Evolutionary conservation across 2,113 vertebrate species (phyloP).

Genomic region (Sceloporus tristichus): DNA sequence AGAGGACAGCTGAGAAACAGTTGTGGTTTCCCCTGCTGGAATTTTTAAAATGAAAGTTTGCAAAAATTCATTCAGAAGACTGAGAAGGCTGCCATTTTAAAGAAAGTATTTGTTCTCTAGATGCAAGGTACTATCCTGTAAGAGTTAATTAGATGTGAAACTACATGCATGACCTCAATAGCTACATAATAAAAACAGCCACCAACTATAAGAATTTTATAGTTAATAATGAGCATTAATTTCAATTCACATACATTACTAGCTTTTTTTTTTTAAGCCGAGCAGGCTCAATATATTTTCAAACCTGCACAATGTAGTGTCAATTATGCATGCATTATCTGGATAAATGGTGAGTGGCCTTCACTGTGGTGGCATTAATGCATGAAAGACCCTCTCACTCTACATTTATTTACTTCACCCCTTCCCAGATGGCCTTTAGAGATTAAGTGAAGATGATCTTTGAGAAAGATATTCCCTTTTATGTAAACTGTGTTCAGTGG

Average conservation of each 20-base stretch:
- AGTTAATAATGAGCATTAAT: background rate
- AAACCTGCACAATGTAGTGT: background rate
- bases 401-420: no score
- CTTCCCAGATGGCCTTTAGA: background rate
- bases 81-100: constrained; percentile 68
- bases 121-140: background rate
- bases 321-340: background rate
- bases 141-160: constrained; percentile 23
- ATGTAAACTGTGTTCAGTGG: background rate
- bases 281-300: background rate
- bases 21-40: constrained; percentile 48
- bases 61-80: constrained; percentile 64
- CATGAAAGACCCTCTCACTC: background rate
- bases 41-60: constrained; percentile 76
- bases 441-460: background rate
- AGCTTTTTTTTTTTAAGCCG: background rate
- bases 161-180: background rate
- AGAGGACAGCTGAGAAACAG: constrained; percentile 46
- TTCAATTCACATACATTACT: background rate
- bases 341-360: background rate
- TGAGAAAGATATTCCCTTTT: background rate
- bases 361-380: background rate
- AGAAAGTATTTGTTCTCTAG: constrained; percentile 32
- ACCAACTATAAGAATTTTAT: background rate
- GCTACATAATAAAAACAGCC: constrained; percentile 1